Percentiles rank a stretch among this genome's conserved stretches.
phyloP scores from a whole-genome alignment of 2,113 vertebrate genomes.

The Halichoeres trimaculatus region DNA sequence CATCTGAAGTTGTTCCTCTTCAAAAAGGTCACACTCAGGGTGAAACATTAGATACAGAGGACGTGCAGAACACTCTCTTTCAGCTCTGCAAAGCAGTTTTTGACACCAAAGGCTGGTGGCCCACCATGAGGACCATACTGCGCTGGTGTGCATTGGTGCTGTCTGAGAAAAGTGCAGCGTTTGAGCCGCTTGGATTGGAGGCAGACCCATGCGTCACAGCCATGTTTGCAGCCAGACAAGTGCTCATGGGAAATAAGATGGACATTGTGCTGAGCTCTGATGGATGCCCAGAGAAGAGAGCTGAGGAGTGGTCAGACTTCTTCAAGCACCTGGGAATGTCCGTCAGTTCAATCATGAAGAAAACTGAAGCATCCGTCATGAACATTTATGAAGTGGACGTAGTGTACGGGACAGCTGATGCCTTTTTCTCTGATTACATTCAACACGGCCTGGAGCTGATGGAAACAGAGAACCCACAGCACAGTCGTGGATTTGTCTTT shows the following conservation, averaged over 20 bases:
- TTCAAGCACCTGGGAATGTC: conserved; percentile 8
- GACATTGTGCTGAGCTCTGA: conserved; percentile 24
- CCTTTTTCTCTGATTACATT: conserved; percentile 1
- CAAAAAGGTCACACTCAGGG: neutral
- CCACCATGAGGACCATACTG: conserved; percentile 35
- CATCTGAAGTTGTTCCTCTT: neutral
- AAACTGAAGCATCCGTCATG: neutral
- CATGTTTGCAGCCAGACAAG: conserved; percentile 37
- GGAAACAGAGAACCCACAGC: neutral
- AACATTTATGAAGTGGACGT: conserved; percentile 33
- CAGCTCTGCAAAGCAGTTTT: conserved; percentile 42
- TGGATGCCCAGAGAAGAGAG: neutral
- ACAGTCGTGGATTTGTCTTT: accelerated
- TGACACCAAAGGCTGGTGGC: conserved; percentile 35
- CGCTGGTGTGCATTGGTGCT: conserved; percentile 27
- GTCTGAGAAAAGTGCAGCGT: accelerated
- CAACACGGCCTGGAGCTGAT: neutral
- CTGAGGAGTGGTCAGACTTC: conserved; percentile 39
- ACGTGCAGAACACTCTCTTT: conserved; percentile 11
- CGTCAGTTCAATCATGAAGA: neutral
- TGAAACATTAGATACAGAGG: neutral
- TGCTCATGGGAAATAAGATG: conserved; percentile 3
- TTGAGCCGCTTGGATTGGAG: conserved; percentile 7
- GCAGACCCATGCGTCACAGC: conserved; percentile 22
- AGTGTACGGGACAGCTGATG: conserved; percentile 18